These are phyloP conservation scores for Eulemur macaco DNA, from an alignment of 2,113 vertebrate genomes.

Conservation along the genomic window DNA sequence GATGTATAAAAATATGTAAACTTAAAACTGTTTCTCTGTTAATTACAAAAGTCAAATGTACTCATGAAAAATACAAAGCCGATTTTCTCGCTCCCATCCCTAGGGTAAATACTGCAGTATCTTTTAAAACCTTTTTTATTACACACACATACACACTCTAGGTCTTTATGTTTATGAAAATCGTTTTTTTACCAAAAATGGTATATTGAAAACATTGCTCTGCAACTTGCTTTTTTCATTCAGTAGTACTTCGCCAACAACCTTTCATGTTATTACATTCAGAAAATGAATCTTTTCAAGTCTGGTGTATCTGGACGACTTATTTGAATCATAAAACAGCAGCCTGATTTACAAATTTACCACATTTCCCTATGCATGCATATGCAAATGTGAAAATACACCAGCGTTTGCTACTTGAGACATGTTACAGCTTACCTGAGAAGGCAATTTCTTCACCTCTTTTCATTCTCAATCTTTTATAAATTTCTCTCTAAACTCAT, in stretches of 20 bases:
- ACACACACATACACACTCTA: background rate
- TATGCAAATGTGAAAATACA: background rate
- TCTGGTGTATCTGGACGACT: background rate
- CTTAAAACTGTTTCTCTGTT: conserved; percentile 4
- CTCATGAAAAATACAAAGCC: background rate
- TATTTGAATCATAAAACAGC: background rate
- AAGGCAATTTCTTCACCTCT: background rate
- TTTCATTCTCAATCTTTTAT: no score
- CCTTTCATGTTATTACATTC: background rate
- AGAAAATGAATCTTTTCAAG: background rate
- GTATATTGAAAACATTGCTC: background rate
- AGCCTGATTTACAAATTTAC: background rate
- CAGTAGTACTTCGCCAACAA: background rate
- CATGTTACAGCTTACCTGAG: conserved; percentile 85
- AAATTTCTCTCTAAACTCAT: no score
- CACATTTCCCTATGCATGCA: background rate
- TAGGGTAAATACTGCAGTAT: background rate
- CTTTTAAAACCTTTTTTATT: background rate
- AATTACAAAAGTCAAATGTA: background rate
- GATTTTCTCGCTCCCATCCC: background rate
- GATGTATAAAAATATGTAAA: background rate
- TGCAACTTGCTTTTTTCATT: background rate
- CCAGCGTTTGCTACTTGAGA: background rate
- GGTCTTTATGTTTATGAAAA: background rate
- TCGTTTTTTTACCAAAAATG: conserved; percentile 20